Conservation (phyloP, 53 echinoderm and acorn worm species). For the Crossaster papposus region DNA sequence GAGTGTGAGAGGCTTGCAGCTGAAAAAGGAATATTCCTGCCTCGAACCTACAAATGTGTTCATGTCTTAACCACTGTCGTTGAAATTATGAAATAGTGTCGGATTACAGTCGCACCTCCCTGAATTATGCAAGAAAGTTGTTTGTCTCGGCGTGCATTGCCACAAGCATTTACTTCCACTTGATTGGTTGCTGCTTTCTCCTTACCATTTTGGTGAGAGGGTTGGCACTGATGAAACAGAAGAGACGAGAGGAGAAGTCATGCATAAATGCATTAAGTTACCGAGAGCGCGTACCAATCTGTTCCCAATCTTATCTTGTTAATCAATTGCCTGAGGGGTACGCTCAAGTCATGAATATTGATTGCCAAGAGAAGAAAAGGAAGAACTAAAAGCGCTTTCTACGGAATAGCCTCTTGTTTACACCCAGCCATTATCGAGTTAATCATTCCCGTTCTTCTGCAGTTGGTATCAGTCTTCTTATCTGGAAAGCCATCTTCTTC, state of each 20-base stretch:
- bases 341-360: not conserved
- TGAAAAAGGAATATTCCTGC: too few relatives aligned
- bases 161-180: too few relatives aligned
- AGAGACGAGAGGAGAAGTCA: not conserved
- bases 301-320: not conserved
- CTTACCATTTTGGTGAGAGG: too few relatives aligned
- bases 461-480: not conserved
- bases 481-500: not conserved
- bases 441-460: not conserved
- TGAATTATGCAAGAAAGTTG: too few relatives aligned
- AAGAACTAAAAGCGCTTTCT: not conserved
- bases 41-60: too few relatives aligned
- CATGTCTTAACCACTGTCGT: too few relatives aligned
- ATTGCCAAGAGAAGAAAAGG: not conserved
- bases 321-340: not conserved
- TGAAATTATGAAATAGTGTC: too few relatives aligned
- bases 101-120: too few relatives aligned
- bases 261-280: slow-evolving; percentile 7
- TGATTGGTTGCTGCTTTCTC: too few relatives aligned
- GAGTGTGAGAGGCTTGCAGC: too few relatives aligned
- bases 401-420: not conserved
- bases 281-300: not conserved
- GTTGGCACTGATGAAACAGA: not conserved
- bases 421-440: not conserved
- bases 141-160: too few relatives aligned